Conservation (phyloP, 92 coral and sea anemone species). For the Zoanthus sociatus region DNA sequence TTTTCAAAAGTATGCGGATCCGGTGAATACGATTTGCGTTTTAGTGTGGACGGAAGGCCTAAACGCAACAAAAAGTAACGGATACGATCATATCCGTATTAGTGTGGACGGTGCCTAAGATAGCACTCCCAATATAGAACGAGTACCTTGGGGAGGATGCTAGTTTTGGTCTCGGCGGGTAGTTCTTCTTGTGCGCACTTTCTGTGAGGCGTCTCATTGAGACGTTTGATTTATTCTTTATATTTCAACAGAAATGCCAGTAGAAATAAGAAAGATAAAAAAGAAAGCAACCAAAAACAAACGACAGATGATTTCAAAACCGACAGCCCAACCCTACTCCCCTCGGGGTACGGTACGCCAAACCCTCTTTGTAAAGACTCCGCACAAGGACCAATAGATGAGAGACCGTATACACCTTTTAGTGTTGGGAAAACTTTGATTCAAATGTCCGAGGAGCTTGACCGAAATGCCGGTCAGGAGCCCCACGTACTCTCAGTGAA, state of each 20-base stretch:
- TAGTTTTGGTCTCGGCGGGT: too few relatives aligned
- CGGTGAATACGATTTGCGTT: too few relatives aligned
- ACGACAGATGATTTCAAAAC: neutral
- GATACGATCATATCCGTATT: too few relatives aligned
- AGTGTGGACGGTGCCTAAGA: too few relatives aligned
- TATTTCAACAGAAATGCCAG: slow-evolving; percentile 16
- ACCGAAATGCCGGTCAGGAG: slow-evolving; percentile 5
- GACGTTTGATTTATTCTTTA: too few relatives aligned
- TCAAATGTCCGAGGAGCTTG: slow-evolving; percentile 38
- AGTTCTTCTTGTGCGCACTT: too few relatives aligned
- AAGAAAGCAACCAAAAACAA: neutral
- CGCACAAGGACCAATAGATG: neutral
- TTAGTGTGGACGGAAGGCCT: too few relatives aligned
- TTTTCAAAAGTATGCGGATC: too few relatives aligned
- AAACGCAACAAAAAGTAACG: too few relatives aligned
- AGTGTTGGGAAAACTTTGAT: slow-evolving; percentile 40
- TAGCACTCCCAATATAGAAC: too few relatives aligned
- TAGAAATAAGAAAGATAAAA: slow-evolving; percentile 11
- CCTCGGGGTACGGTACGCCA: slow-evolving; percentile 18
- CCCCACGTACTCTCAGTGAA: neutral
- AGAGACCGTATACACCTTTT: slow-evolving; percentile 16
- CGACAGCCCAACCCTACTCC: neutral
- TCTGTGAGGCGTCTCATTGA: too few relatives aligned
- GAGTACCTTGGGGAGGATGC: too few relatives aligned
- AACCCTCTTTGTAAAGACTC: slow-evolving; percentile 17